A percentile compares a stretch with the other conserved stretches of the same genome.
These are phyloP conservation scores for Cephus sareptanus DNA, from an alignment of 2,888 invertebrate species.

Conservation along the genomic window DNA sequence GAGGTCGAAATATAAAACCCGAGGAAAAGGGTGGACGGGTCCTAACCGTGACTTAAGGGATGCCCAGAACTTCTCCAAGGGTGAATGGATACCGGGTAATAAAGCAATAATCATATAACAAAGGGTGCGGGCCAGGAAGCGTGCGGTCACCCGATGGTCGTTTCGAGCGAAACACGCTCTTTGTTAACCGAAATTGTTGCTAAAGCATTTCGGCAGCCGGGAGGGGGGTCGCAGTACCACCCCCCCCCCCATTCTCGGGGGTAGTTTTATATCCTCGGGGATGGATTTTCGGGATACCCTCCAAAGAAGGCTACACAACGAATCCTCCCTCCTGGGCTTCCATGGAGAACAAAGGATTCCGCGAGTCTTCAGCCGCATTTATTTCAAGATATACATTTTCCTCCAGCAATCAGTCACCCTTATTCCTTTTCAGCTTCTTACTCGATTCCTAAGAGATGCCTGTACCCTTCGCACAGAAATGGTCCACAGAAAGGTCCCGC, in stretches of 20 bases:
- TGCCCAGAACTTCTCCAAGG: neutral
- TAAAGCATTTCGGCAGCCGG: neutral
- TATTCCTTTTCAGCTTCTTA: neutral
- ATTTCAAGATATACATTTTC: neutral
- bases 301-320: neutral
- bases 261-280: neutral
- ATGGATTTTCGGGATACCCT: neutral
- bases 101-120: conserved; percentile 64
- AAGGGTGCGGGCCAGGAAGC: conserved; percentile 41
- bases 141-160: conserved; percentile 54
- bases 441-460: neutral
- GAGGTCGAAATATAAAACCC: neutral
- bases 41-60: conserved; percentile 1
- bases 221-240: neutral
- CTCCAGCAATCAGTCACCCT: neutral
- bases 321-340: neutral
- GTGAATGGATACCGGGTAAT: conserved; percentile 30
- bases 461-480: neutral
- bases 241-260: neutral
- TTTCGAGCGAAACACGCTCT: conserved; percentile 45
- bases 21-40: neutral
- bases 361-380: neutral
- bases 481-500: neutral
- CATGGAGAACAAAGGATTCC: neutral
- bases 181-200: conserved; percentile 4